Conservation (phyloP, 2,113 vertebrate genomes). For the Megaceryle torquata region DNA sequence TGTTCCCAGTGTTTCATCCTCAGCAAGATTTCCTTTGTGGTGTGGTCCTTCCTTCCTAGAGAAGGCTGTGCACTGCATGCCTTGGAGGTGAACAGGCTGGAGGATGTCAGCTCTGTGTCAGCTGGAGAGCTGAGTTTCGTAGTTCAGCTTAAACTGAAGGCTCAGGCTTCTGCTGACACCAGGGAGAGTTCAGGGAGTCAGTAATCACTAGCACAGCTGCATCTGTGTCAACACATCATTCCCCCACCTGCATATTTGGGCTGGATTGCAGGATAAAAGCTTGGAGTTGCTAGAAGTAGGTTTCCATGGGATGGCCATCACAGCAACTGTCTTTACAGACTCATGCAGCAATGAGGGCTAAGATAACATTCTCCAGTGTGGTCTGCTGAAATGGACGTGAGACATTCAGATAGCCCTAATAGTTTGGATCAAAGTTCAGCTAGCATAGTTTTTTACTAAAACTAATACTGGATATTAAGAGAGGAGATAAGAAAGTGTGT, state of each 20-base stretch:
- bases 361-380: neutral
- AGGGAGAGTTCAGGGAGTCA: accelerated
- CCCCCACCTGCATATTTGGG: neutral
- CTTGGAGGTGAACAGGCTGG: neutral
- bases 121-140: neutral
- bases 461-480: neutral
- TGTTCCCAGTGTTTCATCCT: neutral
- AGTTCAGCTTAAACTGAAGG: neutral
- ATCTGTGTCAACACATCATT: neutral
- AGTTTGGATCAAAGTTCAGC: neutral
- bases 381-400: neutral
- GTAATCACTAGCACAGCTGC: neutral
- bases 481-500: neutral
- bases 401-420: neutral
- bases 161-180: neutral
- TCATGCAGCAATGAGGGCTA: neutral
- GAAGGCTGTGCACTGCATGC: neutral
- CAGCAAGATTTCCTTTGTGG: neutral
- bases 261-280: neutral
- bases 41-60: neutral
- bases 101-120: neutral
- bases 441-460: neutral
- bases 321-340: accelerated
- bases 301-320: neutral
- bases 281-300: neutral